Conservation (phyloP, 2,888 invertebrate species). For the Gari tellinella region DNA sequence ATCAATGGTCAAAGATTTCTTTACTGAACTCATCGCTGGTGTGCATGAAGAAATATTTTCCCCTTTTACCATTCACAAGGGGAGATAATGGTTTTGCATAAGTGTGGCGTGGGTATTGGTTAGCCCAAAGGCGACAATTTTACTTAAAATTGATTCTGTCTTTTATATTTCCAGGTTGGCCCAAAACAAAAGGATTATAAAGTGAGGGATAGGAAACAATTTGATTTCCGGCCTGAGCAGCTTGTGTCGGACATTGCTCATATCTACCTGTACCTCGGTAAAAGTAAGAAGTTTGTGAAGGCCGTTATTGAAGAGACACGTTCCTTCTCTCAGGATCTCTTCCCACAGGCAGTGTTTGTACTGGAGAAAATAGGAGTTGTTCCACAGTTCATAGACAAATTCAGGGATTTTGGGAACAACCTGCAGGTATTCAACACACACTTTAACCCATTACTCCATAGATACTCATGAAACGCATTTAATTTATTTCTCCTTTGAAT, state of each 20-base stretch:
- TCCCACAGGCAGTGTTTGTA: constrained; percentile 92
- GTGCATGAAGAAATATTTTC: too few relatives aligned
- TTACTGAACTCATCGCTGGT: too few relatives aligned
- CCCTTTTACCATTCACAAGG: too few relatives aligned
- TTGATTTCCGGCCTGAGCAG: constrained; percentile 95
- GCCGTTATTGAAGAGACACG: constrained; percentile 89
- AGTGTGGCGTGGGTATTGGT: too few relatives aligned
- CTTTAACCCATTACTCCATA: too few relatives aligned
- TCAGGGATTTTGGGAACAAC: constrained; percentile 90
- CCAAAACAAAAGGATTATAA: constrained; percentile 95
- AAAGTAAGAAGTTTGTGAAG: constrained; percentile 75
- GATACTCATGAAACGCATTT: too few relatives aligned
- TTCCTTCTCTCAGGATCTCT: constrained; percentile 94
- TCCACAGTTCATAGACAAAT: constrained; percentile 89
- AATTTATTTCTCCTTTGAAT: too few relatives aligned
- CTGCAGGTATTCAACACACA: too few relatives aligned
- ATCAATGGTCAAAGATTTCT: too few relatives aligned
- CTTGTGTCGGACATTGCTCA: constrained; percentile 95
- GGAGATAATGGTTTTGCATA: too few relatives aligned
- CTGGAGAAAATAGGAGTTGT: constrained; percentile 90
- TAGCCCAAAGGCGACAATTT: too few relatives aligned
- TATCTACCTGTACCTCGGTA: constrained; percentile 94
- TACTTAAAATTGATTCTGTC: too few relatives aligned
- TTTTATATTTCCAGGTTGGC: constrained; percentile 80
- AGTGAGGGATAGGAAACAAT: constrained; percentile 92